Base-by-base conservation (phyloP, 2,888 invertebrate genomes). In the Thecophora atra region DNA sequence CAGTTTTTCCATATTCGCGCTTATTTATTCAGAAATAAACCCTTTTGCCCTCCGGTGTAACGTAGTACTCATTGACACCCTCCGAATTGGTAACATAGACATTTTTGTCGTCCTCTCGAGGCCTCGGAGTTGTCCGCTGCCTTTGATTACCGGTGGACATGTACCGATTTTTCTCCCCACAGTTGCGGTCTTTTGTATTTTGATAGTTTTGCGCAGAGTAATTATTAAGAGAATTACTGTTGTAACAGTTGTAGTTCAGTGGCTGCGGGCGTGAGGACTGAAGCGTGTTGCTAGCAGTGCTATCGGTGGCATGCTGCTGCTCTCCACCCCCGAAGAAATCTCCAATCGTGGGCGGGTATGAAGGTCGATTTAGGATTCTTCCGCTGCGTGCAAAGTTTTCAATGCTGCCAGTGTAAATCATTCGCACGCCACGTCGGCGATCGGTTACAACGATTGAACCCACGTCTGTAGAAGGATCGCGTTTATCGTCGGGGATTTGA, bases 71-170 rank as follows among this genome's bases (percentile, higher is more conserved):
- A 0, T 81, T 83, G 0, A 83, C 74, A 0, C 86, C 86, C 56
- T 81, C 78, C 0, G 80, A 77, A 78, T 86, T 85, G 30, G 82
- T 85, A 28, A 86, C 81, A 75, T 86, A 86, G 28, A 86, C 79
- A 75, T 86, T 86, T 58, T 82, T 80, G 67, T 83, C 79, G 37
- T 83, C 81, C 51, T 81, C 81, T 3, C 76, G 77, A 17, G 77
- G 79, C 7, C 70, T 67, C 1, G 73, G 69, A 3, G 73, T 68
- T 15, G 75, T 70, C 7, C 74, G 71, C 3, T 60, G 70, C 21
- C 54, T 73, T 13, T 63, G 62, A 68, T 75, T 79, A 63, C 82
- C 79, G 71, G 80, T 78, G 66, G 78, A 74, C 42, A 77, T 76
- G 19, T 82, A 82, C 0, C 81, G 80, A 72, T 81, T 78, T 68